phyloP scores from a whole-genome alignment of 1,140 invertebrate genomes.

The Polypedilum vanderplanki region DNA sequence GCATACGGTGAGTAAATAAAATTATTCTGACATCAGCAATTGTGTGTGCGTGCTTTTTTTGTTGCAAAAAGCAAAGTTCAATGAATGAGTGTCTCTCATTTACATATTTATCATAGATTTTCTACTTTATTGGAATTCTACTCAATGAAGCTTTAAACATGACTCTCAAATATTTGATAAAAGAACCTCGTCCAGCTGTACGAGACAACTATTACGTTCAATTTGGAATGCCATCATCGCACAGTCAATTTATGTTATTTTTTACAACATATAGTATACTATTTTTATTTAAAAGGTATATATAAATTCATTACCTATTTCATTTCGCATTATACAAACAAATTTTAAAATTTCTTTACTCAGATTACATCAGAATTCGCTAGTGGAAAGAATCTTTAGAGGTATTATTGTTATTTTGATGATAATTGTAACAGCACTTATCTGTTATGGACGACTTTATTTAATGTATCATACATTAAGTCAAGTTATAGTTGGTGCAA shows the following conservation, averaged over 20 bases:
- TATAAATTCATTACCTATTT: conserved; percentile 21
- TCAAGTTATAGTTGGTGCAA: conserved; percentile 72
- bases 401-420: conserved; percentile 57
- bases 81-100: conserved; percentile 29
- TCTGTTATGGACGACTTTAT: conserved; percentile 69
- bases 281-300: conserved; percentile 81
- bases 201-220: conserved; percentile 66
- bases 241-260: conserved; percentile 91
- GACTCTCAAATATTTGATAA: conserved; percentile 73
- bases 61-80: conserved; percentile 23
- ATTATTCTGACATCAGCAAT: conserved; percentile 20
- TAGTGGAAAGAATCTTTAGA: conserved; percentile 68
- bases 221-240: conserved; percentile 91
- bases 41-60: no score
- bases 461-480: conserved; percentile 76
- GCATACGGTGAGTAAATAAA: conserved; percentile 30
- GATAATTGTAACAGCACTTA: conserved; percentile 53
- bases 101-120: conserved; percentile 57
- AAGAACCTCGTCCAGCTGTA: conserved; percentile 67
- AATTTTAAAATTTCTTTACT: conserved; percentile 35
- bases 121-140: conserved; percentile 72
- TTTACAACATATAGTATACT: conserved; percentile 78
- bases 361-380: conserved; percentile 70
- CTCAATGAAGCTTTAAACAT: conserved; percentile 76
- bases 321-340: no score